These are phyloP conservation scores for Hypanus sabinus DNA, from an alignment of 2,113 vertebrate species.

Conservation along the genomic window DNA sequence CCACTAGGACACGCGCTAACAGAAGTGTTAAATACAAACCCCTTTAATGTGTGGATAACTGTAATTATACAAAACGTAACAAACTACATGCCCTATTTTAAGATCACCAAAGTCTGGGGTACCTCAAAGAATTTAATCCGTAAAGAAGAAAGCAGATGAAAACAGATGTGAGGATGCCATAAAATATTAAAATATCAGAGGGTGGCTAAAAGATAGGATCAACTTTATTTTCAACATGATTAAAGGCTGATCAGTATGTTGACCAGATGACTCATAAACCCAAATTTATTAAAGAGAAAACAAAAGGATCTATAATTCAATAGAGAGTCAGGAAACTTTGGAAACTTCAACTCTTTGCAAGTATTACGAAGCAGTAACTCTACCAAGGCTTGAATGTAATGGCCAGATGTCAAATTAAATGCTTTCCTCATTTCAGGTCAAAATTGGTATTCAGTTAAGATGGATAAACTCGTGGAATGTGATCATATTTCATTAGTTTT, in stretches of 20 bases:
- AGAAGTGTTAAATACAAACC: background rate
- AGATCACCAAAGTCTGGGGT: background rate
- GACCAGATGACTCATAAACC: background rate
- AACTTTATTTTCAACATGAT: background rate
- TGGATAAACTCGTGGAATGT: background rate
- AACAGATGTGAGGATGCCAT: background rate
- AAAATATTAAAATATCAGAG: background rate
- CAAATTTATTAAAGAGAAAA: background rate
- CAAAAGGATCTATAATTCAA: background rate
- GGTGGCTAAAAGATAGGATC: background rate
- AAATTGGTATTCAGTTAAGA: background rate
- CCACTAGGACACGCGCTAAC: too few species aligned
- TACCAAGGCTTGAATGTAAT: background rate
- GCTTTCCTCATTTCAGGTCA: background rate
- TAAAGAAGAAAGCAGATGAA: background rate
- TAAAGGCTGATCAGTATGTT: background rate
- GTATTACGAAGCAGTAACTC: background rate
- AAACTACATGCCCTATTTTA: background rate
- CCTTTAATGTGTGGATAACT: background rate
- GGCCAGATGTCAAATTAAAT: background rate
- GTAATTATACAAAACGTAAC: background rate
- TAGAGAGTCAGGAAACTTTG: background rate
- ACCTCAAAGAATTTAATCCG: background rate
- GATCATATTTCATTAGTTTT: background rate
- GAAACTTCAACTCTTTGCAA: background rate